These are phyloP conservation scores for Charanyca ferruginea DNA, from an alignment of 2,888 invertebrate species.

Conservation along the genomic window DNA sequence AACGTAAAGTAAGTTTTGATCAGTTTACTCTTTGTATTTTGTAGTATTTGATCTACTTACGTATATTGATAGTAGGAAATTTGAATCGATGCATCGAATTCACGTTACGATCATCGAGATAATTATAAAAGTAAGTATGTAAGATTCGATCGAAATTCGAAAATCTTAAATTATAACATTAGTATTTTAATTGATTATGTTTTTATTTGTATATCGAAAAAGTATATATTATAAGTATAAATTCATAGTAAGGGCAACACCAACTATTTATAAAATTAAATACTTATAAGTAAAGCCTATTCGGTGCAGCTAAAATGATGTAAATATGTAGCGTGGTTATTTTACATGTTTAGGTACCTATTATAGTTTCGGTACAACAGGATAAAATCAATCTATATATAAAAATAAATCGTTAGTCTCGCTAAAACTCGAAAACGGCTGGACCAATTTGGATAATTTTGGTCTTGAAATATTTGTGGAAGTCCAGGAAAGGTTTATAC, in stretches of 20 bases:
- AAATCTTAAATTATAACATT: not conserved
- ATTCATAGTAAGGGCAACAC: no score
- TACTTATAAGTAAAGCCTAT: slow-evolving; percentile 3
- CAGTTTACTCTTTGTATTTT: slow-evolving; percentile 11
- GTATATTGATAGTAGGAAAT: not conserved
- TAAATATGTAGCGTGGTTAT: slow-evolving; percentile 17
- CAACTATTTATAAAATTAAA: slow-evolving; percentile 12
- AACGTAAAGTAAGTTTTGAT: slow-evolving; percentile 10
- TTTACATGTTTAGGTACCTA: not conserved
- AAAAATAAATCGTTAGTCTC: no score
- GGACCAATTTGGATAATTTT: no score
- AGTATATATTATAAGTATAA: slow-evolving; percentile 38
- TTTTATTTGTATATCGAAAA: not conserved
- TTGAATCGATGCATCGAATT: slow-evolving; percentile 7
- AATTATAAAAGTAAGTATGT: not conserved
- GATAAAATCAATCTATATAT: not conserved
- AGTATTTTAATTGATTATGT: not conserved
- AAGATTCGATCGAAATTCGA: slow-evolving; percentile 1
- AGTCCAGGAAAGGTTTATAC: no score
- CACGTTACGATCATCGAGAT: not conserved
- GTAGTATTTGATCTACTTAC: not conserved
- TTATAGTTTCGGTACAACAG: not conserved
- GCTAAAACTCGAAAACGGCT: no score
- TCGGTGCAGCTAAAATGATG: slow-evolving; percentile 37
- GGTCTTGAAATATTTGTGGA: no score